Percentiles rank a stretch among this genome's conserved stretches.
Evolutionary conservation across 2,113 vertebrate species (phyloP).

Genomic region (Ciconia stormi): DNA sequence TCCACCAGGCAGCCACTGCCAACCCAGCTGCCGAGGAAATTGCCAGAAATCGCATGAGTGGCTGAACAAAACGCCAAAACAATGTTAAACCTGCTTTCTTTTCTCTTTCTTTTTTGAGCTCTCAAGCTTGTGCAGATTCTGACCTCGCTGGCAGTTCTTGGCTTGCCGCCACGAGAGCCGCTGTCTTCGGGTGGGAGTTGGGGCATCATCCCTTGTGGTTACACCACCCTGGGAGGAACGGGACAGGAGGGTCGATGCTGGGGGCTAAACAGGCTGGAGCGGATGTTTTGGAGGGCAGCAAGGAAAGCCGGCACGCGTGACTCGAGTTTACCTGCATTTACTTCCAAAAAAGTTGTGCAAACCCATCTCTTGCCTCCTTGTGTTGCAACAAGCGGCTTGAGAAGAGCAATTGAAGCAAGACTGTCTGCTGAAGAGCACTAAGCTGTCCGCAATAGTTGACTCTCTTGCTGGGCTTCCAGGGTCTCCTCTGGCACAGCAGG

Average conservation of each 20-base stretch:
- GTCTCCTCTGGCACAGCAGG: neutral
- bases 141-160: neutral
- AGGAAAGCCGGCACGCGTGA: neutral
- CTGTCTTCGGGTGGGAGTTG: neutral
- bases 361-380: neutral
- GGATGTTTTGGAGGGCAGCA: neutral
- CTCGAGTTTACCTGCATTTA: neutral
- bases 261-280: neutral
- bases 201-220: neutral
- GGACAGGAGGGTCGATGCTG: neutral
- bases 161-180: rapidly evolving
- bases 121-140: neutral
- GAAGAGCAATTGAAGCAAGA: neutral
- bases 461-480: neutral
- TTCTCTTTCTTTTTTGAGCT: neutral
- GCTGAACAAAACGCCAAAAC: neutral
- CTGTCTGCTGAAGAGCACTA: neutral
- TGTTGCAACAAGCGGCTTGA: rapidly evolving
- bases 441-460: neutral
- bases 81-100: neutral
- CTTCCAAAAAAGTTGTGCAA: neutral
- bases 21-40: neutral
- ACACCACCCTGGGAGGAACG: neutral
- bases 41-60: neutral
- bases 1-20: neutral